phyloP scores from a whole-genome alignment of 2,888 invertebrate species.

The Athalia circularis region DNA sequence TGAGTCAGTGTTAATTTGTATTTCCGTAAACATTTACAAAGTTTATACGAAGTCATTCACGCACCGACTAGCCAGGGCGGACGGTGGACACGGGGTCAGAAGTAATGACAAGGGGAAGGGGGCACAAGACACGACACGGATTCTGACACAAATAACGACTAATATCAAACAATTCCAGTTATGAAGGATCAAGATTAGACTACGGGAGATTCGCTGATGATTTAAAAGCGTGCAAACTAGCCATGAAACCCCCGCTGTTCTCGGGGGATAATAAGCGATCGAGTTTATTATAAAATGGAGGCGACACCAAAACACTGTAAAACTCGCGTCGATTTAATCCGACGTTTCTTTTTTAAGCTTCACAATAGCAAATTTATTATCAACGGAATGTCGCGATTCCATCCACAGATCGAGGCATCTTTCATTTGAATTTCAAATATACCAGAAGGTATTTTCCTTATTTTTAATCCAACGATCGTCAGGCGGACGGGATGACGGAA shows the following conservation, averaged over 20 bases:
- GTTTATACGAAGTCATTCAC: constrained; percentile 54
- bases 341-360: background rate
- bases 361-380: background rate
- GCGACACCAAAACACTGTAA: constrained; percentile 37
- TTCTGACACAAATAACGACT: constrained; percentile 46
- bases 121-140: constrained; percentile 44
- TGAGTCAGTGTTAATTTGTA: constrained; percentile 50
- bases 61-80: constrained; percentile 51
- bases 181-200: background rate
- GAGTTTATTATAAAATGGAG: constrained; percentile 32
- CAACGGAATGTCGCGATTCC: constrained; percentile 6
- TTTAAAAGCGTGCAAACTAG: constrained; percentile 51
- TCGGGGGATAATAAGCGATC: background rate
- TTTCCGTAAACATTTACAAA: constrained; percentile 62
- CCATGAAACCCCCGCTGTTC: constrained; percentile 50
- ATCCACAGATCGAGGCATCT: constrained; percentile 20
- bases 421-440: background rate
- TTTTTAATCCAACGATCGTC: constrained; percentile 11
- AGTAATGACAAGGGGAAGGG: too few relatives aligned
- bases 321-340: constrained; percentile 23
- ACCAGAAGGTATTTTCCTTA: constrained; percentile 19
- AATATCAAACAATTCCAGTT: constrained; percentile 43
- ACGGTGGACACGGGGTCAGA: constrained; percentile 4
- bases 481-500: constrained; percentile 11
- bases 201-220: constrained; percentile 6